These are phyloP conservation scores for Emesis russula DNA, from an alignment of 2,888 invertebrate species.

Conservation along the genomic window DNA sequence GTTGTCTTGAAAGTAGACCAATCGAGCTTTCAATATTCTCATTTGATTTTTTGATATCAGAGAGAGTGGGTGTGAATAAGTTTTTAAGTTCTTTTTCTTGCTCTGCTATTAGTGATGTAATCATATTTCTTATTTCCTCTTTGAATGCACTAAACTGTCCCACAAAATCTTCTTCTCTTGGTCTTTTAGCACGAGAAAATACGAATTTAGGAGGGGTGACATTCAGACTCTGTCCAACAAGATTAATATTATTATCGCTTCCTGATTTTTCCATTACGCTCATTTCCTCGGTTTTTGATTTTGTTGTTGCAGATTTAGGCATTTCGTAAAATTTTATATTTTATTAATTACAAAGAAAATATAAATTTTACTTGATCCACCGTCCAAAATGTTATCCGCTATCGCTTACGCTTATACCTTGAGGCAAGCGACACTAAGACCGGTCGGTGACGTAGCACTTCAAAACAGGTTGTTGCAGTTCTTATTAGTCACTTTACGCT, in stretches of 20 bases:
- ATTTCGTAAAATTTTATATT: background rate
- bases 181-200: background rate
- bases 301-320: background rate
- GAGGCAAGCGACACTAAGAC: background rate
- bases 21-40: constrained; percentile 1
- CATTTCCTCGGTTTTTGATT: background rate
- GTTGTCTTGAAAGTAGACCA: background rate
- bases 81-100: background rate
- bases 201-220: background rate
- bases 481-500: constrained; percentile 1
- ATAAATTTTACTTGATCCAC: background rate
- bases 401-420: background rate
- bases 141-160: background rate
- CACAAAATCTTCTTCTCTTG: background rate
- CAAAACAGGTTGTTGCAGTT: background rate
- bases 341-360: background rate
- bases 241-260: background rate
- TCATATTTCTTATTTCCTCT: background rate
- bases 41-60: background rate
- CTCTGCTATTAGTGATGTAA: background rate
- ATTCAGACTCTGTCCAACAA: background rate
- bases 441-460: background rate
- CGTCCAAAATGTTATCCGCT: background rate
- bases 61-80: background rate
- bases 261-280: background rate